Evolutionary conservation across 2,113 vertebrate genomes (phyloP), one percentile per base, ranked within the genome.

Genomic region (Neotragus moschatus): DNA sequence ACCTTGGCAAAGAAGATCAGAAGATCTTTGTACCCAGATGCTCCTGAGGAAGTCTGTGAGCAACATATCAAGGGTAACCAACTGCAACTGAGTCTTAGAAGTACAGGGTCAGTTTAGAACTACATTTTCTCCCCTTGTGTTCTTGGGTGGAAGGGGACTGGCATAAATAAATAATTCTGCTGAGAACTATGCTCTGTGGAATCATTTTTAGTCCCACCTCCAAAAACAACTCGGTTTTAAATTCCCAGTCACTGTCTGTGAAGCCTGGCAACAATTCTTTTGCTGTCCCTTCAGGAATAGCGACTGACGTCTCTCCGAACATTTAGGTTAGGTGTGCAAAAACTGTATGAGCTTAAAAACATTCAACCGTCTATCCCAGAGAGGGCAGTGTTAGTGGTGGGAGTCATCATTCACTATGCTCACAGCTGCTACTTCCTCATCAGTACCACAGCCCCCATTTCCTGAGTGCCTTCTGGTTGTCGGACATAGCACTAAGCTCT

Each of bases 131-230:
- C 7, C 61, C 66, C 7, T 36, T 19, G 58, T 81, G 36, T 94
- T 96, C 90, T 93, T 61, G 6, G 15, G 56, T 89, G 6, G 84
- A 86, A 96, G 51, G 56, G 60, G 56, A 82, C 45, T 94, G 55
- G 95, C 21, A 95, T n/a, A 96, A 95, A 97, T 93, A 30, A 66
- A 77, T 10, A 73, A 84, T 45, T 60, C 43, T 86, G 14, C n/a
- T 97, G 92, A 94, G 61, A 91, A 91, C 70, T 61, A 77, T 53
- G 30, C n/a, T 79, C 43, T 96, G 33, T 49, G 47, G 43, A 93
- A 88, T 86, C 60, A 63, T 80, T 92, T 97, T 95, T 53, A 66
- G 49, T 91, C 30, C 70, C 0, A 28, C 47, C 33, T 96, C 91
- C 1, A 3, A 73, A 90, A 93, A 77, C 73, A 96, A 75, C 23